These are phyloP conservation scores for Eurypyga helias DNA, from an alignment of 2,113 vertebrate genomes.

Conservation along the genomic window DNA sequence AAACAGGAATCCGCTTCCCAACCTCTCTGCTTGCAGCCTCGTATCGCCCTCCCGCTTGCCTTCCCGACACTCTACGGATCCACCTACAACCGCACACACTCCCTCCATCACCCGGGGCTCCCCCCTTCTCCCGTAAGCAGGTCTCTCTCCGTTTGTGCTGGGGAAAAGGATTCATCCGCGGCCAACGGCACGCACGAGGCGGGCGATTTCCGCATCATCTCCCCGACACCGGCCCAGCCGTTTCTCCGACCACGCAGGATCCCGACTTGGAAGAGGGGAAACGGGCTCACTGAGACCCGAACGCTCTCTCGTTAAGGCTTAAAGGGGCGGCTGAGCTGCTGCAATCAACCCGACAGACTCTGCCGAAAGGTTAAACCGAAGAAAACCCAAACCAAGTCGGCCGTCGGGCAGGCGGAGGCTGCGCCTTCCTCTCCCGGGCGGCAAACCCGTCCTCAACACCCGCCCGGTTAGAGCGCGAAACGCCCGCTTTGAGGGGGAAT, in stretches of 20 bases:
- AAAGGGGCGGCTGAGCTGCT: conserved; percentile 3
- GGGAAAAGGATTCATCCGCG: neutral
- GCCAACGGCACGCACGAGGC: neutral
- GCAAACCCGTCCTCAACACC: neutral
- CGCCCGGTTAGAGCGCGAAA: neutral
- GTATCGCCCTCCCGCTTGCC: accelerated
- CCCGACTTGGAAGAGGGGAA: neutral
- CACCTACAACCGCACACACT: neutral
- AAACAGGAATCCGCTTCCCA: neutral
- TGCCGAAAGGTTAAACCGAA: neutral
- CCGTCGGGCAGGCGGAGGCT: accelerated
- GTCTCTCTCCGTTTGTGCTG: neutral
- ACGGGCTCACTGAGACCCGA: neutral
- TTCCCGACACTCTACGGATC: neutral
- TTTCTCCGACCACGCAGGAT: neutral
- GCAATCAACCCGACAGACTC: neutral
- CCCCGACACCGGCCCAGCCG: neutral
- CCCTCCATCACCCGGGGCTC: neutral
- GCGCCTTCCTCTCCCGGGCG: neutral
- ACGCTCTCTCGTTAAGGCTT: conserved; percentile 31
- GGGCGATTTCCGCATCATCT: neutral
- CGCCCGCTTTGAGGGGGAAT: neutral
- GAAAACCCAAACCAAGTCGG: neutral
- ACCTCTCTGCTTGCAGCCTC: neutral
- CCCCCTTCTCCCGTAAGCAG: neutral